Percentiles rank a stretch among this genome's conserved stretches.
Evolutionary conservation across 1,140 invertebrate genomes (phyloP).

Genomic region (Brachystomella parvula): DNA sequence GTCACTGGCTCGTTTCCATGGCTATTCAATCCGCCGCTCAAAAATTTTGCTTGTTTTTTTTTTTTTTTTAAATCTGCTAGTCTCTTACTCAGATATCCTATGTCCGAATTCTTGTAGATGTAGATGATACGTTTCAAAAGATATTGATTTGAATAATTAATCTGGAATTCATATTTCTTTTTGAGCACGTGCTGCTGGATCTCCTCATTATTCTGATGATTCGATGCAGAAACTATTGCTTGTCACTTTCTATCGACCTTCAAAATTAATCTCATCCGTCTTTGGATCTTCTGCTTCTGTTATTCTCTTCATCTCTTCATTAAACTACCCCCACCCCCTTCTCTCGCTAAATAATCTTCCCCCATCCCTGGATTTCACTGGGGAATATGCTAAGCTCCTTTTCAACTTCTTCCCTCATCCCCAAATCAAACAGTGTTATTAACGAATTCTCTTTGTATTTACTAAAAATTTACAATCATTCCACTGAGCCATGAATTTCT

Average conservation of each 20-base stretch:
- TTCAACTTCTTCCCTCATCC: not conserved
- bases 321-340: not conserved
- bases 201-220: slow-evolving; percentile 1
- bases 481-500: no score
- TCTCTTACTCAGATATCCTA: no score
- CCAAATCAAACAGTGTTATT: slow-evolving; percentile 6
- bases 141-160: no score
- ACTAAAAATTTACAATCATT: no score
- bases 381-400: no score
- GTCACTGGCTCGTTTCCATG: no score
- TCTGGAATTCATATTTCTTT: not conserved
- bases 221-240: slow-evolving; percentile 1
- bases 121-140: no score
- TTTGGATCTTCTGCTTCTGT: not conserved
- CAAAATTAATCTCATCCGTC: slow-evolving; percentile 1
- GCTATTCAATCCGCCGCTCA: no score
- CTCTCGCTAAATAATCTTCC: no score
- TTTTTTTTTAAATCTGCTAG: not conserved
- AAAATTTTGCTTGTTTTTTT: not conserved
- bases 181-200: not conserved
- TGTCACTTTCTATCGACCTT: slow-evolving; percentile 8
- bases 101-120: no score
- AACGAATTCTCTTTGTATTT: not conserved
- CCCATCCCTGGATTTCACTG: no score
- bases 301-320: not conserved